A percentile compares a stretch with the other conserved stretches of the same genome.
phyloP scores from a whole-genome alignment of 30 jellyfish, hydroid and myxozoan species.

The Mastigias papua region DNA sequence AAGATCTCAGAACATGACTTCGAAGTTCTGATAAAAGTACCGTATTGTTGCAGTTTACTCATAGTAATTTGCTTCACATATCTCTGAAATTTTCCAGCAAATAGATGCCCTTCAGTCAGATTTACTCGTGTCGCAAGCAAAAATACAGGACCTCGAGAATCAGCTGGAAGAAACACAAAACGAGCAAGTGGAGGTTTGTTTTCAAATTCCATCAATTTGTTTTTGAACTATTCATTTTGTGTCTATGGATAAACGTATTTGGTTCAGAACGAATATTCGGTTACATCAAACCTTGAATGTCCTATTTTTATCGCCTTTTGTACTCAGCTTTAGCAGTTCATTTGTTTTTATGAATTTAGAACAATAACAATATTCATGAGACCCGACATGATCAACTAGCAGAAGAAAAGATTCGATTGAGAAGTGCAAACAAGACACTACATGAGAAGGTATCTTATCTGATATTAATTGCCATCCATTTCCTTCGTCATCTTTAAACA shows the following conservation, averaged over 20 bases:
- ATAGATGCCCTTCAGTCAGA: slow-evolving; percentile 85
- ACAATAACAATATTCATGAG: neutral
- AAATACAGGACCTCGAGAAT: slow-evolving; percentile 72
- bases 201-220: neutral
- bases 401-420: slow-evolving; percentile 63
- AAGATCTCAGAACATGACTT: too few species aligned
- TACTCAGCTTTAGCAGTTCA: neutral
- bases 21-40: too few species aligned
- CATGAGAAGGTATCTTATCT: slow-evolving; percentile 62
- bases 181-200: slow-evolving; percentile 14
- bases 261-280: too few species aligned
- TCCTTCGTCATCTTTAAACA: neutral
- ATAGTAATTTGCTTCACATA: neutral
- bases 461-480: neutral
- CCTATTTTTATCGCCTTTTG: neutral
- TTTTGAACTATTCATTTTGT: neutral
- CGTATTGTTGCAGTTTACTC: too few species aligned
- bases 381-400: slow-evolving; percentile 18
- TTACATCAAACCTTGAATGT: too few species aligned
- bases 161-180: slow-evolving; percentile 57
- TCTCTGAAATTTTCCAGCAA: slow-evolving; percentile 50
- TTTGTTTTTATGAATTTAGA: neutral
- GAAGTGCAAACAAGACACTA: slow-evolving; percentile 60
- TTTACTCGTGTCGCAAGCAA: slow-evolving; percentile 87
- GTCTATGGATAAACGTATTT: too few species aligned